phyloP scores from a whole-genome alignment of 2,888 invertebrate species.

The Leptopilina myrica region DNA sequence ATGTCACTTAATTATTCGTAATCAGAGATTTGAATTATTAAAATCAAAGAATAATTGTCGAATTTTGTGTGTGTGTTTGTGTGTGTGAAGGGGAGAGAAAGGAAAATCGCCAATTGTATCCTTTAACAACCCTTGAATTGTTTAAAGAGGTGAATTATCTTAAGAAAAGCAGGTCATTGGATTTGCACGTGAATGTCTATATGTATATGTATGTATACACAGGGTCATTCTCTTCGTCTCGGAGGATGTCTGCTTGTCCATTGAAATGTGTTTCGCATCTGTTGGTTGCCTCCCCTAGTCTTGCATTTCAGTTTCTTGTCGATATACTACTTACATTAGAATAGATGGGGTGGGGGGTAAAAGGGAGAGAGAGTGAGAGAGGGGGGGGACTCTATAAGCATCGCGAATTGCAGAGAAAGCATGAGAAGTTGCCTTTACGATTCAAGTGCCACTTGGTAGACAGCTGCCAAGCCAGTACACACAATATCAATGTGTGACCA shows the following conservation, averaged over 20 bases:
- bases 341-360: constrained; percentile 15
- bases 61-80: neutral
- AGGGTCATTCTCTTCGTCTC: constrained; percentile 68
- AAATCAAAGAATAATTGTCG: neutral
- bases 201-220: neutral
- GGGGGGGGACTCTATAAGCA: constrained; percentile 36
- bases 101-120: neutral
- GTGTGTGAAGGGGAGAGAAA: neutral
- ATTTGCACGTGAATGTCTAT: constrained; percentile 1
- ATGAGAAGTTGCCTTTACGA: constrained; percentile 39
- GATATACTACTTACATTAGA: constrained; percentile 40
- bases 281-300: constrained; percentile 50
- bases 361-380: neutral
- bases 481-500: constrained; percentile 43
- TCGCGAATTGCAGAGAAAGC: constrained; percentile 49
- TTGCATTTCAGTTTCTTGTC: constrained; percentile 34
- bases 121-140: constrained; percentile 18
- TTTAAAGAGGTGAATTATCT: constrained; percentile 26
- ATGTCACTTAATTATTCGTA: too few relatives aligned
- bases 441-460: constrained; percentile 66
- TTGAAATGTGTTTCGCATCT: constrained; percentile 75
- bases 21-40: neutral
- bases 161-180: constrained; percentile 28
- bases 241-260: constrained; percentile 73
- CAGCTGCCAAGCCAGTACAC: constrained; percentile 63